Evolutionary conservation across 2,888 invertebrate genomes (phyloP), one percentile per base, ranked within the genome.

Genomic region (Thysanoteuthis rhombus): DNA sequence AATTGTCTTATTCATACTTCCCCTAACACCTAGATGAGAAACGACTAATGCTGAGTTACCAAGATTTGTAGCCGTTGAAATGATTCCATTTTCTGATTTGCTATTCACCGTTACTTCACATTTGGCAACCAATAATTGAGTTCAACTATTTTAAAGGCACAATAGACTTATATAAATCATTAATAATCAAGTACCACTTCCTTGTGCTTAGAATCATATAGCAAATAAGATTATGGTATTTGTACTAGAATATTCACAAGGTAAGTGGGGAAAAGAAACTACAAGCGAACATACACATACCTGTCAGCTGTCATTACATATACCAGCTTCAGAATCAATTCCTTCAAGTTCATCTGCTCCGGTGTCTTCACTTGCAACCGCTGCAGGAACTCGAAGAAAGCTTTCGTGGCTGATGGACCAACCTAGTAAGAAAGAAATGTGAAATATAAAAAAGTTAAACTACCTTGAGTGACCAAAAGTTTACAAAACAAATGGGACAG

Each of bases 341-440:
- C 98, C 95, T 98, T 98, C 94, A 98, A 97, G 75, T 97, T 96
- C 93, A 95, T 95, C 92, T 97, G 97, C 95, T 98, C 98, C 25
- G 97, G 97, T 58, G 98, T 96, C 98, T 98, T 98, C 97, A 98
- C 98, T 96, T 98, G 97, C 93, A 98, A 96, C 95, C 98, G 97
- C 92, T 98, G 97, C 94, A 98, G 97, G 95, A 98, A 98, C 96
- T 98, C 98, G 96, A 98, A 98, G 94, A 98, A 97, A 91, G 98
- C 98, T 96, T 98, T 98, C 97, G 98, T 98, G 95, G 98, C 98
- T 94, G 98, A 98, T 36, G 98, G 98, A 19, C 98, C 98, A 95
- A 98, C 98, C 98, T 98, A 95, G 2, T 93, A 95, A n/a, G 38
- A 32, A 93, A 40, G 28, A 52, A 45, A 58, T 25, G 10, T 40